Evolutionary conservation across 1,140 invertebrate genomes (phyloP).

Genomic region (Triops longicaudatus): DNA sequence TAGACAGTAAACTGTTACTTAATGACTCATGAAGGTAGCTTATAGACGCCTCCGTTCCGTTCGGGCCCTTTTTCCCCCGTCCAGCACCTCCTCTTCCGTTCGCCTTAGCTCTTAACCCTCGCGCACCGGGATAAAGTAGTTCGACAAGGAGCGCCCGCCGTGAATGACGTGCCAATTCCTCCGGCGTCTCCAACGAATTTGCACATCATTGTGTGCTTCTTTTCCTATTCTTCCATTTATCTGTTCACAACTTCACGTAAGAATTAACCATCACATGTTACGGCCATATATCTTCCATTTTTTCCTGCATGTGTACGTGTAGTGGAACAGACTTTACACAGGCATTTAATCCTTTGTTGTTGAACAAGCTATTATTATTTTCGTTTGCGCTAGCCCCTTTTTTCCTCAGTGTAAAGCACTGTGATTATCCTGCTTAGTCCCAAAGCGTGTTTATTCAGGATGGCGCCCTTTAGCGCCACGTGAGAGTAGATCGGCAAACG

Average conservation of each 20-base stretch:
- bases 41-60: not conserved
- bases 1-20: not conserved
- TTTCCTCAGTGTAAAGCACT: not conserved
- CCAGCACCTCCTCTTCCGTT: not conserved
- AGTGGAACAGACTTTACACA: too few relatives aligned
- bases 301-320: too few relatives aligned
- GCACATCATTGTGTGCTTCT: not conserved
- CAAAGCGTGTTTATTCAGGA: not conserved
- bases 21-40: conserved; percentile 15
- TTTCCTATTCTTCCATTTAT: not conserved
- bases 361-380: too few relatives aligned
- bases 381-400: not conserved
- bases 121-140: not conserved
- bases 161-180: not conserved
- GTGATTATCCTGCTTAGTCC: not conserved
- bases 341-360: too few relatives aligned
- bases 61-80: not conserved
- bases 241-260: not conserved
- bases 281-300: too few relatives aligned
- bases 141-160: not conserved
- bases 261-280: too few relatives aligned
- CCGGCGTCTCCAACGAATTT: not conserved
- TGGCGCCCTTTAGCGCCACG: not conserved
- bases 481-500: not conserved
- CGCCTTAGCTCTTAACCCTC: not conserved